Evolutionary conservation across 2,113 vertebrate genomes (phyloP).

Genomic region (Ahaetulla prasina): DNA sequence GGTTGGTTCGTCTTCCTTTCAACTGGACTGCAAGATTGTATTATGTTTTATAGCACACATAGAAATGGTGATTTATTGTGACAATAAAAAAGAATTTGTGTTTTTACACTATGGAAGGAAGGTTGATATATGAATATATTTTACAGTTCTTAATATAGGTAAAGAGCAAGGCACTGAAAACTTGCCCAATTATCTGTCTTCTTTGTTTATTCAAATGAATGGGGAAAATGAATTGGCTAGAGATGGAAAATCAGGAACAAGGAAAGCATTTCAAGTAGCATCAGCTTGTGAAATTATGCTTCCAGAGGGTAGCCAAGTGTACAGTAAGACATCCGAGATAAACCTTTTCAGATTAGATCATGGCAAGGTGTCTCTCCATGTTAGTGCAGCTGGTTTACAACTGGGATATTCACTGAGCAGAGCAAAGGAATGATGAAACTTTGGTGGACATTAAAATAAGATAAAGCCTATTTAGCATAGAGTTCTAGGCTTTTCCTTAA

Average conservation of each 20-base stretch:
- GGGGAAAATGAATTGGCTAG: constrained; percentile 46
- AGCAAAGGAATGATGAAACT: background rate
- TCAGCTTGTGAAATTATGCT: constrained; percentile 26
- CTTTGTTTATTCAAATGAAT: constrained; percentile 48
- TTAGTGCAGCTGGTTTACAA: background rate
- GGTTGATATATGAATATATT: constrained; percentile 42
- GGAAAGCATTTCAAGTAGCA: constrained; percentile 29
- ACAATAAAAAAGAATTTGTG: constrained; percentile 70
- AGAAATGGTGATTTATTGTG: constrained; percentile 68
- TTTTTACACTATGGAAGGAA: constrained; percentile 61
- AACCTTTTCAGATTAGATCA: background rate
- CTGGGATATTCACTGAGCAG: background rate
- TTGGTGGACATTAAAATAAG: background rate
- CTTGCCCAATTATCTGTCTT: constrained; percentile 25
- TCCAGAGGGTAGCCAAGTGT: constrained; percentile 23
- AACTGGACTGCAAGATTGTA: constrained; percentile 67
- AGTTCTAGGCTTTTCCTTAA: background rate
- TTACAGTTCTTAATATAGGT: constrained; percentile 39
- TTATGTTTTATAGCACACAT: constrained; percentile 65
- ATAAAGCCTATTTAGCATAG: background rate
- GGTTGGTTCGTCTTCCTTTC: constrained; percentile 49
- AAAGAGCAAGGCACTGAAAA: constrained; percentile 47
- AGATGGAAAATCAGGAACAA: constrained; percentile 15
- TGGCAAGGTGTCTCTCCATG: background rate
- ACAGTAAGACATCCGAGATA: background rate